Base-by-base conservation (phyloP, 2,888 invertebrate species). In the Macroteleia sp. region DNA sequence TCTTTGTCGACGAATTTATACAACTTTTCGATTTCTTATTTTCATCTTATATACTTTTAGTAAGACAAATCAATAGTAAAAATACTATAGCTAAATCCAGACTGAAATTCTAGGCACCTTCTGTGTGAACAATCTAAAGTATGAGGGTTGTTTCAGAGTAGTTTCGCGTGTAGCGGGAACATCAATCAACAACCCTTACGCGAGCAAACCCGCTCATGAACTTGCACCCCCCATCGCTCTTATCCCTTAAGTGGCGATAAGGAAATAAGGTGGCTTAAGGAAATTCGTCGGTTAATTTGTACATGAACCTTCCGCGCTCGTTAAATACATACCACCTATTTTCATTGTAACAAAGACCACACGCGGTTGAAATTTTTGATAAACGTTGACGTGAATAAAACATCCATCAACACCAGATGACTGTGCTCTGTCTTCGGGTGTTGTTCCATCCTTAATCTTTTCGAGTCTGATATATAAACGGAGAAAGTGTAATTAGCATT, bases 401-500 rank as follows among this genome's bases (percentile, higher is more conserved):
- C 62, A 16, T 64, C 48, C 52, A 54, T 71, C 71, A 70, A 10
- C 9, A 1, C 5, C 73, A 73, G 73, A 57, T 34, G 46, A 34
- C 30, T 30, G 8, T 2, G 10, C 1, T 39, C 14, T 19, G 9
- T 62, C 25, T 46, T 50, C 19, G 32, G 19, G 6, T 50, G 73
- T 79, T 80, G 77, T 81, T 73, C 75, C 73, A 46, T 48, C 59
- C 71, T 66, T 54, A 67, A 32, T 61, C 79, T 74, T 77, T 73
- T 54, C 61, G 74, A 64, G 75, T 57, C 50, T 34, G 57, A 62
- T 64, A 74, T 64, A 59, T 44, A 70, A 71, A 59, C 44, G 69
- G 77, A 80, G 64, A 81, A 82, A 83, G 80, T 80, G 87, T 90
- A 90, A 91, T 91, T 91, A 91, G 90, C 91, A 90, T 90, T 87